Conservation (phyloP, 92 coral and sea anemone genomes). For the Phymanthus crucifer region DNA sequence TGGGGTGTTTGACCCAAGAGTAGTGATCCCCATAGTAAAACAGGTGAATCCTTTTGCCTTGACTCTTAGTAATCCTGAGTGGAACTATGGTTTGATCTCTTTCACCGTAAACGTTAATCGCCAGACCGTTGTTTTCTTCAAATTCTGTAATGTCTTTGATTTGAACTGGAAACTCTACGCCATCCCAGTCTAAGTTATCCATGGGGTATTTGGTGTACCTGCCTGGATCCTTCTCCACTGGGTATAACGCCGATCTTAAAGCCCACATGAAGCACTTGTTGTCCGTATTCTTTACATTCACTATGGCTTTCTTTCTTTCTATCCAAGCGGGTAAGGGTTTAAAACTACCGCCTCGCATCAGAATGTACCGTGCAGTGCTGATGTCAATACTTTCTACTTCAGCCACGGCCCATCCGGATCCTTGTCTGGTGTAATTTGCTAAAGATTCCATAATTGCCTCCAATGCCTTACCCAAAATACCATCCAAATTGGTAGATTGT, state of each 20-base stretch:
- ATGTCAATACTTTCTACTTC: neutral
- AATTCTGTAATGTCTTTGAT: neutral
- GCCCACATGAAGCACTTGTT: constrained; percentile 52
- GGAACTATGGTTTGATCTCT: neutral
- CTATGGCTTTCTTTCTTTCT: constrained; percentile 36
- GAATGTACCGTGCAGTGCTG: neutral
- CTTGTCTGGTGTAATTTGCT: neutral
- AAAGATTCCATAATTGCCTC: neutral
- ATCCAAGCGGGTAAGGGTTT: neutral
- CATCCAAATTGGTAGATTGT: neutral
- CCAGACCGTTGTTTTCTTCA: neutral
- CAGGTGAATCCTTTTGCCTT: neutral
- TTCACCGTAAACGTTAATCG: neutral
- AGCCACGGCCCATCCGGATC: neutral
- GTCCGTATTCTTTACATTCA: constrained; percentile 39
- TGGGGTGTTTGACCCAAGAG: neutral
- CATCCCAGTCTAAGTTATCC: constrained; percentile 1
- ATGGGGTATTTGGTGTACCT: constrained; percentile 15
- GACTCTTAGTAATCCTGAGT: neutral
- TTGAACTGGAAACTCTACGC: neutral
- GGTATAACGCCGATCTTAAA: constrained; percentile 3
- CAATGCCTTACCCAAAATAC: neutral
- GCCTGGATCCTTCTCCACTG: neutral
- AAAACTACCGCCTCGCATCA: neutral
- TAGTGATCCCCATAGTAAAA: no score